Conservation (phyloP, 2,797 vertebrate species). For the Thunnus albacares region DNA sequence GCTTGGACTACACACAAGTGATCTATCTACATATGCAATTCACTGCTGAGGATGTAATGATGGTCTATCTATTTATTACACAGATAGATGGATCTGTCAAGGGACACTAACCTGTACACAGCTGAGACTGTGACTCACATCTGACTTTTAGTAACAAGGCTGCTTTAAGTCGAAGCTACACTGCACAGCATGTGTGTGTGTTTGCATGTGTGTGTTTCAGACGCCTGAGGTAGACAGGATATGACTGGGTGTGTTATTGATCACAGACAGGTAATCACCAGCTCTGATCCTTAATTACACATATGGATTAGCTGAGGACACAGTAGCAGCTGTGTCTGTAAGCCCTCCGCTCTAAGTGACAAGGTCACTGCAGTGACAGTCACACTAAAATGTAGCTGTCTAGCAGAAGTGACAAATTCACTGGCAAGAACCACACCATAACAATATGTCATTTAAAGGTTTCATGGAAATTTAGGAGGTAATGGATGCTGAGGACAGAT, state of each 20-base stretch:
- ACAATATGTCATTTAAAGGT: no score
- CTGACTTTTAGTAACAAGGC: neutral
- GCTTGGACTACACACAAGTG: conserved; percentile 18
- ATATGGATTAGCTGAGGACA: conserved; percentile 57
- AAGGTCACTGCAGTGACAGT: conserved; percentile 59
- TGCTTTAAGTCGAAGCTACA: neutral
- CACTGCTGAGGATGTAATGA: conserved; percentile 12
- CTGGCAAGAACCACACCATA: no score
- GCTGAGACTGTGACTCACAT: neutral
- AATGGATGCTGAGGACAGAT: no score
- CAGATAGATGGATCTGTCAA: neutral
- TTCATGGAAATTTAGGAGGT: no score
- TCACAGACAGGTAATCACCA: conserved; percentile 68
- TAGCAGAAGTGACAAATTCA: conserved; percentile 1
- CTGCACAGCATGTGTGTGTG: neutral
- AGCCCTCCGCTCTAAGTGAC: conserved; percentile 22
- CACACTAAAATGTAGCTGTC: neutral
- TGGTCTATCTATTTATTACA: conserved; percentile 1
- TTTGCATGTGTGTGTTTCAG: conserved; percentile 5
- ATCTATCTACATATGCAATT: conserved; percentile 38
- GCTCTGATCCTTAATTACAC: conserved; percentile 67
- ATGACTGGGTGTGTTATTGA: conserved; percentile 62
- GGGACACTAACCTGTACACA: neutral
- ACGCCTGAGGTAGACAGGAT: conserved; percentile 51
- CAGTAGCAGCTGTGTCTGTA: conserved; percentile 34